Evolutionary conservation across 2,888 invertebrate genomes (phyloP).

Genomic region (Odontomyia ornata): DNA sequence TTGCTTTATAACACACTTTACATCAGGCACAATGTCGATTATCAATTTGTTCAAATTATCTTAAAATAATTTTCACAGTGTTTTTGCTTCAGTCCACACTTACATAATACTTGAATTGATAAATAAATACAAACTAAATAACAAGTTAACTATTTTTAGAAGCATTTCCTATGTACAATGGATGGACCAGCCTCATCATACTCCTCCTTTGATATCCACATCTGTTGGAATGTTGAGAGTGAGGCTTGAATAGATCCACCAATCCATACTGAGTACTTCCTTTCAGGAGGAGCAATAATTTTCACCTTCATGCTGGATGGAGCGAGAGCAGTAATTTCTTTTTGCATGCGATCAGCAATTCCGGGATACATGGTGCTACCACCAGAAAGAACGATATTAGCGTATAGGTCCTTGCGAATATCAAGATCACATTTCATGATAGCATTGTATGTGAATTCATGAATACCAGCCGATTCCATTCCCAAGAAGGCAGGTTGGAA

Average conservation of each 20-base stretch:
- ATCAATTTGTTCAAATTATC: no score
- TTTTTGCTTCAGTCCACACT: no score
- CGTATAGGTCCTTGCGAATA: conserved; percentile 87
- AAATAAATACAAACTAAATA: no score
- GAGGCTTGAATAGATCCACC: conserved; percentile 91
- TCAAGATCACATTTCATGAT: conserved; percentile 94
- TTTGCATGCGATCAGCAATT: conserved; percentile 55
- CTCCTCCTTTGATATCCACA: conserved; percentile 97
- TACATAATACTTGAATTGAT: no score
- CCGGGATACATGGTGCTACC: conserved; percentile 84
- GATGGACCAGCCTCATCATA: conserved; percentile 97
- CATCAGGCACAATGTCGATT: no score
- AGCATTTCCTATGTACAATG: conserved; percentile 98
- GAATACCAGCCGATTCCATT: conserved; percentile 86
- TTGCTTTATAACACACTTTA: no score
- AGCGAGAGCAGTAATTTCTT: conserved; percentile 84
- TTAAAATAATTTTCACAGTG: no score
- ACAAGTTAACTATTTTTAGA: conserved; percentile 69
- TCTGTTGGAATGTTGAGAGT: conserved; percentile 92
- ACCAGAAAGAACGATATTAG: conserved; percentile 85
- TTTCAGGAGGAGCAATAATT: conserved; percentile 92
- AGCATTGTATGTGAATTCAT: conserved; percentile 90
- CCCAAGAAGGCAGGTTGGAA: conserved; percentile 72
- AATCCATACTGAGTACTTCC: conserved; percentile 96
- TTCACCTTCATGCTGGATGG: conserved; percentile 94